These are phyloP conservation scores for Ceratothoa steindachneri DNA, from an alignment of 2,888 invertebrate genomes.

Conservation along the genomic window DNA sequence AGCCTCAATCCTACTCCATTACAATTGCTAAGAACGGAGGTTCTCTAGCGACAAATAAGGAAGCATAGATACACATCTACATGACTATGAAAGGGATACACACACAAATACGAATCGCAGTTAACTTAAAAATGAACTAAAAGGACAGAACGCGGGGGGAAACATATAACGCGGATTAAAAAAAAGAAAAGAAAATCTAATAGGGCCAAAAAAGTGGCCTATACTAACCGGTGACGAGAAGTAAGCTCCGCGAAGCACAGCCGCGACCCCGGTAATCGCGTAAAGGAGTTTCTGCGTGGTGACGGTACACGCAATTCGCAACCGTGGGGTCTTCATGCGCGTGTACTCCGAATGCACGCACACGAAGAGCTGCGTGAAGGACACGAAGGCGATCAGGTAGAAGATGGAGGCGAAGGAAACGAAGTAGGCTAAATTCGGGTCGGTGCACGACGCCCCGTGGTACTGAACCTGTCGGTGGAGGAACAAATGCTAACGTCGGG, in stretches of 20 bases:
- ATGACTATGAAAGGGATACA: too few relatives aligned
- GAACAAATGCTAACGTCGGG: too few relatives aligned
- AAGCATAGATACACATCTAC: too few relatives aligned
- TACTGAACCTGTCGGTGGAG: conserved; percentile 60
- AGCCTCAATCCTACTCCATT: background rate
- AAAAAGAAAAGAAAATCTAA: too few relatives aligned
- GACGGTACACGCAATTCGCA: conserved; percentile 74
- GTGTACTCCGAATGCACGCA: conserved; percentile 68
- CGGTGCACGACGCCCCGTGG: conserved; percentile 75
- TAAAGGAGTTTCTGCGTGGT: conserved; percentile 87
- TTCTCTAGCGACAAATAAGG: too few relatives aligned
- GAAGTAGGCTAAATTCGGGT: conserved; percentile 76
- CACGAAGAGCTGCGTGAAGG: conserved; percentile 76
- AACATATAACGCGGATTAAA: too few relatives aligned
- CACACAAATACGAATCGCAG: too few relatives aligned
- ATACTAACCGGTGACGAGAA: conserved; percentile 77
- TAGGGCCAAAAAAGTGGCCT: too few relatives aligned
- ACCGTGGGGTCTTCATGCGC: conserved; percentile 67
- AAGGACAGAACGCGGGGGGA: too few relatives aligned
- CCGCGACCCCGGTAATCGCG: conserved; percentile 78
- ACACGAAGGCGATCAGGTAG: conserved; percentile 75
- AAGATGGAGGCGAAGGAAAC: conserved; percentile 64
- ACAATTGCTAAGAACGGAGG: too few relatives aligned
- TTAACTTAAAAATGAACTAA: too few relatives aligned
- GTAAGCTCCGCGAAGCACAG: conserved; percentile 78